These are phyloP conservation scores for Xenopus tropicalis DNA, from an alignment of 2,113 vertebrate genomes.

Conservation along the genomic window DNA sequence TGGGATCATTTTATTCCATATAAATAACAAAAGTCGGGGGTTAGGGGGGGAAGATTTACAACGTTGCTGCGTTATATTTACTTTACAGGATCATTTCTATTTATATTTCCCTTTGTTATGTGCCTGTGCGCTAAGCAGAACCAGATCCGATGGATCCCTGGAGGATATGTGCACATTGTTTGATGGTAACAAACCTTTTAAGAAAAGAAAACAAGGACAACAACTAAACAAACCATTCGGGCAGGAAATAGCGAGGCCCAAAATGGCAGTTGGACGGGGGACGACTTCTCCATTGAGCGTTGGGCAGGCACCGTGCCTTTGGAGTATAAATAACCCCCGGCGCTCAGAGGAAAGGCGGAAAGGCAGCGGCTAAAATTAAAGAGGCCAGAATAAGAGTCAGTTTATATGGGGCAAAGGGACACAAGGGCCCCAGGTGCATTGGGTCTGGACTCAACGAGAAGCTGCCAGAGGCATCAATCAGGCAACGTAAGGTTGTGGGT, in stretches of 20 bases:
- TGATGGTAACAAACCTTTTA: conserved; percentile 7
- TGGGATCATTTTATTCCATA: too few relatives aligned
- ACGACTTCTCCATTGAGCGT: background rate
- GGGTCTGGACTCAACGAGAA: too few relatives aligned
- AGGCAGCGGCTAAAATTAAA: too few relatives aligned
- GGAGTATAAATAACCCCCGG: background rate
- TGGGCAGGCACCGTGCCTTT: background rate
- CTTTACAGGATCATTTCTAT: background rate
- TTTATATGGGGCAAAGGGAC: too few relatives aligned
- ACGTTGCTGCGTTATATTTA: too few relatives aligned
- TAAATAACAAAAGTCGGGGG: too few relatives aligned
- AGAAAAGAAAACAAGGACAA: background rate
- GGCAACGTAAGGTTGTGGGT: too few relatives aligned
- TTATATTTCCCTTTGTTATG: background rate
- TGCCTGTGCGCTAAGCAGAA: background rate
- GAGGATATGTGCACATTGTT: background rate
- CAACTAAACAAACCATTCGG: background rate
- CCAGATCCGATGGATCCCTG: background rate
- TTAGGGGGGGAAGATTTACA: too few relatives aligned
- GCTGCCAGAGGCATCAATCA: too few relatives aligned
- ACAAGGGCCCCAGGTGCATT: too few relatives aligned
- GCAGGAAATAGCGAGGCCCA: conserved; percentile 8
- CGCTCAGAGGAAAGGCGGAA: too few relatives aligned
- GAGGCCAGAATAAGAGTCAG: too few relatives aligned
- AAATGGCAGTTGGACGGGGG: background rate